phyloP scores from a whole-genome alignment of 2,888 invertebrate species.

The Melieria picta region DNA sequence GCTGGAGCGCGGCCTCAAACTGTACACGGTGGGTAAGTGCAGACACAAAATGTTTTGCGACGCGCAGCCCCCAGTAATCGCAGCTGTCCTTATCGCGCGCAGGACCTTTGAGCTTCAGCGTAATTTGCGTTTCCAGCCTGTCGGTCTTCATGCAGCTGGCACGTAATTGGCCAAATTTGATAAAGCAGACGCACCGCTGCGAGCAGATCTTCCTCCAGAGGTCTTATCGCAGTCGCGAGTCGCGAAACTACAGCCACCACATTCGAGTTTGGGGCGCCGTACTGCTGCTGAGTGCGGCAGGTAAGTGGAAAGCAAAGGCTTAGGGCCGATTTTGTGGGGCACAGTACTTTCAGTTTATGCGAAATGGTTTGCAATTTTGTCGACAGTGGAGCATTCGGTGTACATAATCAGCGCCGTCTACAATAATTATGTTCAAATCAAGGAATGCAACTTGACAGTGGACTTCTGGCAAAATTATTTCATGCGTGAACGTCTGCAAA shows the following conservation, averaged over 20 bases:
- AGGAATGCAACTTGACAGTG: constrained; percentile 57
- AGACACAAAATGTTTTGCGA: neutral
- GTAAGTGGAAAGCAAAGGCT: constrained; percentile 40
- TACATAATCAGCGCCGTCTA: constrained; percentile 54
- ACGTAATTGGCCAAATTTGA: constrained; percentile 59
- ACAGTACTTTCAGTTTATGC: constrained; percentile 8
- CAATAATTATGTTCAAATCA: constrained; percentile 56
- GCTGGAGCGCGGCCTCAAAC: constrained; percentile 54
- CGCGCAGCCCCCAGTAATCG: neutral
- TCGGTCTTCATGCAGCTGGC: constrained; percentile 55
- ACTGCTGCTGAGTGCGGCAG: constrained; percentile 50
- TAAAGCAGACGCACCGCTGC: constrained; percentile 51
- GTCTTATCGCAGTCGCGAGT: constrained; percentile 51
- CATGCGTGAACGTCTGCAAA: constrained; percentile 54
- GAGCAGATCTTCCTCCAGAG: constrained; percentile 56
- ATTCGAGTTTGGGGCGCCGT: constrained; percentile 53
- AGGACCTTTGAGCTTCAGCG: constrained; percentile 60
- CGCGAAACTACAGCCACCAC: constrained; percentile 47
- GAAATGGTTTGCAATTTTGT: neutral
- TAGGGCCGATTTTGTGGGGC: too few species aligned
- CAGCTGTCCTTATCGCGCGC: neutral
- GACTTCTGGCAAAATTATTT: constrained; percentile 58
- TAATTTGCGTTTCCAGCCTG: constrained; percentile 53
- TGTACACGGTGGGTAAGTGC: constrained; percentile 55
- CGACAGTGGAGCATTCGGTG: constrained; percentile 51